These are phyloP conservation scores for Clarias pachynema DNA, from an alignment of 2,797 vertebrate genomes.

Conservation along the genomic window DNA sequence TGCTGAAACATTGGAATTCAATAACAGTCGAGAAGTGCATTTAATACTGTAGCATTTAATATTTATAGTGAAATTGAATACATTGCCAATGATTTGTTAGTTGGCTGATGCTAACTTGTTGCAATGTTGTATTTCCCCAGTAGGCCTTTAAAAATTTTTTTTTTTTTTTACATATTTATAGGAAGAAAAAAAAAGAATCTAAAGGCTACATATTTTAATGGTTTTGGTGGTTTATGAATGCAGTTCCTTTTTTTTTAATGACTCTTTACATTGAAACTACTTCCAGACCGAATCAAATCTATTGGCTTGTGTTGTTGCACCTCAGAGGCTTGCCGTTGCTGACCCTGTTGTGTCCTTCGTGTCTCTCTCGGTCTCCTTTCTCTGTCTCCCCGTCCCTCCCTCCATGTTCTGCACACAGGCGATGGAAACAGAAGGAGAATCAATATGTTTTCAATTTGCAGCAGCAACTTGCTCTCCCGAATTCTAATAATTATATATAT, in stretches of 20 bases:
- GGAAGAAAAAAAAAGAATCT: neutral
- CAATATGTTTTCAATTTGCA: slow-evolving; percentile 70
- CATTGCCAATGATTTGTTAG: neutral
- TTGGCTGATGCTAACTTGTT: neutral
- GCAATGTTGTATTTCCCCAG: neutral
- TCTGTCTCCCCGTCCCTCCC: slow-evolving; percentile 38
- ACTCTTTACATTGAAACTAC: neutral
- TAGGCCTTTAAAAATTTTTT: too few relatives aligned
- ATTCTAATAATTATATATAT: slow-evolving; percentile 60
- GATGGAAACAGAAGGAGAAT: slow-evolving; percentile 59
- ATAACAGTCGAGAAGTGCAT: neutral
- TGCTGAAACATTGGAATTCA: neutral
- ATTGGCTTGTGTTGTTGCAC: neutral
- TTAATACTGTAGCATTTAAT: too few relatives aligned
- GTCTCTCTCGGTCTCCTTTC: slow-evolving; percentile 18
- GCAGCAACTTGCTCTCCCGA: slow-evolving; percentile 62
- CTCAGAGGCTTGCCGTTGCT: slow-evolving; percentile 11
- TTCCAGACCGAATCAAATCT: neutral
- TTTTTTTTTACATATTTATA: too few relatives aligned
- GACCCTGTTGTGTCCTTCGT: slow-evolving; percentile 40
- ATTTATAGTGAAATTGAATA: neutral
- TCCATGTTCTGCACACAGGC: slow-evolving; percentile 50
- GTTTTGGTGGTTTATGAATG: neutral
- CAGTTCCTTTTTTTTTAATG: neutral
- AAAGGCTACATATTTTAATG: neutral